Evolutionary conservation across 2,113 vertebrate species (phyloP).

Genomic region (Bujurquina vittata): DNA sequence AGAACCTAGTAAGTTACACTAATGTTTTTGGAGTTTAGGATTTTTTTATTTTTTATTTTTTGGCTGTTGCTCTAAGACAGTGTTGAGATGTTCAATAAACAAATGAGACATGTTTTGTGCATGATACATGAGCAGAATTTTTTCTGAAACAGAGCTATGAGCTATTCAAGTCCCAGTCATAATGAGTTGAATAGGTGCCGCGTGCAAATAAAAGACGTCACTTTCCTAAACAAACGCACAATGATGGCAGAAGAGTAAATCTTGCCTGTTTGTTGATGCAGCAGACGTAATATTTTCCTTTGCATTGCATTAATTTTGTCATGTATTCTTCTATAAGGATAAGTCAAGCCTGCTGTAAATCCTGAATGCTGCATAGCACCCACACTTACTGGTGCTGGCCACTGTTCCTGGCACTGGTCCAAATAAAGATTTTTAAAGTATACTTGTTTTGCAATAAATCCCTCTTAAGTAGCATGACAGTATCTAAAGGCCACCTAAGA

Average conservation of each 20-base stretch:
- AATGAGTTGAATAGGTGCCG: neutral
- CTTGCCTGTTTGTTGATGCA: neutral
- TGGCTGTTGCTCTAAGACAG: neutral
- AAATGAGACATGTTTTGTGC: neutral
- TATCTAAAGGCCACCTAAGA: constrained; percentile 70
- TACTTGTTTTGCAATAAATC: constrained; percentile 73
- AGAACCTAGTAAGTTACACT: neutral
- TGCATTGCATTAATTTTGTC: constrained; percentile 46
- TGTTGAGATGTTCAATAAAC: neutral
- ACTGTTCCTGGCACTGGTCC: constrained; percentile 54
- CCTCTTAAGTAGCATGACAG: constrained; percentile 67
- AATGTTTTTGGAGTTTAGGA: neutral
- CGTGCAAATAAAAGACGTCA: neutral
- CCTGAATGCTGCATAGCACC: constrained; percentile 9
- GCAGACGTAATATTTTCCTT: neutral
- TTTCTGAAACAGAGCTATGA: neutral
- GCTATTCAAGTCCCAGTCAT: neutral
- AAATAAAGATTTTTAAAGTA: constrained; percentile 70
- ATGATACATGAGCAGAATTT: neutral
- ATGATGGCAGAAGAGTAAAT: neutral
- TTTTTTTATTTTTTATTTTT: fast-evolving
- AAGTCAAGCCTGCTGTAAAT: constrained; percentile 10
- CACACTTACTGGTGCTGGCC: constrained; percentile 31
- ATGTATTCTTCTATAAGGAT: constrained; percentile 19
- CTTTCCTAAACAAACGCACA: neutral